Evolutionary conservation across 2,888 invertebrate species (phyloP), one percentile per base, ranked within the genome.

Genomic region (Amblyteles armatorius): DNA sequence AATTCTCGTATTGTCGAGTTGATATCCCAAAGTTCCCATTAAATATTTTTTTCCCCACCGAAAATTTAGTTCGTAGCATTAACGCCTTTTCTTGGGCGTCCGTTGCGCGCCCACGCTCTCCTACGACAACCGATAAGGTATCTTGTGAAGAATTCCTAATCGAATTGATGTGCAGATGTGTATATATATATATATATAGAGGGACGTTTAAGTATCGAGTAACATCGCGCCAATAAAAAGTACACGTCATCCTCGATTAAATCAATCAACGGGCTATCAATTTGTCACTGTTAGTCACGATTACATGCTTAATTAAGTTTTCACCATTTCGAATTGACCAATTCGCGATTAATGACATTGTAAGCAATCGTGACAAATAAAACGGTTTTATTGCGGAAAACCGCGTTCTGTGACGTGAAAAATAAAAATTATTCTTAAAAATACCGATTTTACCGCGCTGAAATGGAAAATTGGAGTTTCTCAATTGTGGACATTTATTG

Each of bases 201-300:
- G 36, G 36, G 9, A 36, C 7, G 40, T 26, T 73, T 16, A 7
- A 55, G 55, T 26, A 73, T 16, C 19, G 9, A 48, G 44, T 19
- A 60, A 29, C 29, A 22, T 29, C 4, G n/a, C 1, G 36, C 65
- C 19, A 67, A 40, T 74, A 29, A 22, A 65, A 67, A 33, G n/a
- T 36, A 60, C 81, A 48, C 78, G 76, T 81, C 81, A 77, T 78
- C 26, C 60, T 60, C 29, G 72, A 79, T 79, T 57, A 55, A 36
- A 68, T 69, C 78, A 63, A 74, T 78, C 78, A 69, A 65, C 50
- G 74, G 50, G 19, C 65, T 36, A 79, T 84, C 78, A 73, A 84
- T 84, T 84, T 81, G 74, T 74, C 81, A 48, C 81, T 81, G 78
- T 82, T 78, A 84, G 78, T 84, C 84, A 84, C 79, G 29, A 69